Conservation (phyloP, 2,113 vertebrate genomes). For the Semicossyphus pulcher region DNA sequence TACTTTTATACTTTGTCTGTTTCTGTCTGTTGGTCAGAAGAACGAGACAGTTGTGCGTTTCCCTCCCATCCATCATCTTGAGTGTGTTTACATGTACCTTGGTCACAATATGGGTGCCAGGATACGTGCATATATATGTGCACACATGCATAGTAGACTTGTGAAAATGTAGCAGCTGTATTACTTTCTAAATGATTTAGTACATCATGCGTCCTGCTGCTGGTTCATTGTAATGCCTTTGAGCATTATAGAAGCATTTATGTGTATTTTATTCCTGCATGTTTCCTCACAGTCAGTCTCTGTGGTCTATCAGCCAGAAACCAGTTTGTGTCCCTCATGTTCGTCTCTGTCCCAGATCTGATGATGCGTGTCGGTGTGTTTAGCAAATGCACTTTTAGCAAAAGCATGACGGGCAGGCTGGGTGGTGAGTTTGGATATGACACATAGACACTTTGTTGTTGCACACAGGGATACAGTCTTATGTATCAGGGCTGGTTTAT, state of each 20-base stretch:
- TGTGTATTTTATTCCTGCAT: not conserved
- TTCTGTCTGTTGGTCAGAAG: not conserved
- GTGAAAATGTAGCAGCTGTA: not conserved
- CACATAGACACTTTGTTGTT: constrained; percentile 25
- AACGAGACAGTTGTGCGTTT: not conserved
- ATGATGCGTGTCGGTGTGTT: constrained; percentile 45
- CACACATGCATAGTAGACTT: constrained; percentile 4
- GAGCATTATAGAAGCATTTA: too few species aligned
- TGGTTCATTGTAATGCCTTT: too few species aligned
- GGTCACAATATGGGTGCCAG: constrained; percentile 10
- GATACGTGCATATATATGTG: not conserved
- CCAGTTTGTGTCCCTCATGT: constrained; percentile 34
- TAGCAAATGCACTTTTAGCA: constrained; percentile 23
- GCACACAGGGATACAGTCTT: not conserved
- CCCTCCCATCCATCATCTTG: not conserved
- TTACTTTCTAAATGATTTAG: too few species aligned
- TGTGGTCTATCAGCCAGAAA: not conserved
- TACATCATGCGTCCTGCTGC: too few species aligned
- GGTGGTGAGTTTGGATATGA: constrained; percentile 48
- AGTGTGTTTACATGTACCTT: constrained; percentile 18
- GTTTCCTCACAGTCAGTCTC: not conserved
- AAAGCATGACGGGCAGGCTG: constrained; percentile 23
- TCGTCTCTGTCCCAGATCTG: constrained; percentile 41
- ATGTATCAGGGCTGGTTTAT: not conserved
- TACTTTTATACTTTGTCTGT: not conserved